Base-by-base conservation (phyloP, 2,888 invertebrate genomes). In the Thymelicus acteon region DNA sequence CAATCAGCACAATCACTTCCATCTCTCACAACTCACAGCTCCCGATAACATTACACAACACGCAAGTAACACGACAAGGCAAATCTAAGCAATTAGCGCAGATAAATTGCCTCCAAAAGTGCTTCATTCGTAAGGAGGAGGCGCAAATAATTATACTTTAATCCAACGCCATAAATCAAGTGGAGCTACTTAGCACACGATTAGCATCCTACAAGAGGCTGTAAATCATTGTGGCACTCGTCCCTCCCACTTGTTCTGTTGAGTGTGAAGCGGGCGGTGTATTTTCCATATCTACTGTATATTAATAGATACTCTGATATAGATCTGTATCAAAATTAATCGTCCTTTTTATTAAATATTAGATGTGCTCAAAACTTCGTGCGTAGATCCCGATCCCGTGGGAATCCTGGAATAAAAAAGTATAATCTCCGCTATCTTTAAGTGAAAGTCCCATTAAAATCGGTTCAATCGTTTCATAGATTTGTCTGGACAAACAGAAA, bases 141-240 rank as follows among this genome's bases (percentile, higher is more conserved):
- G 68, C 70, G 73, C 73, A 82, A 85, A 85, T 84, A 83, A 85
- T 84, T 84, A 83, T 81, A 85, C 81, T 83, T 83, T 80, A 83
- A 85, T 83, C 83, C 80, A 76, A 72, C 73, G 72, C 72, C 76
- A 74, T 81, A 84, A 83, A 85, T 84, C 84, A 84, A 79, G 75
- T 72, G 74, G 72, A 68, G 77, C 77, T 79, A 77, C 78, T 82
- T 80, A 82, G 79, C 75, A 76, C 76, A 78, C 91, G 91, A 93
- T 93, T 93, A 93, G 91, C 92, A 93, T 93, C 78, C 83, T 88
- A 90, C 91, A 90, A 91, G 91, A 85, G 87, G 77, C 80, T 74
- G 85, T 92, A 88, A 83, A 83, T 80, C 84, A 82, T 80, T 77
- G 78, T 78, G 81, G 78, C 82, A 78, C 77, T 54, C 49, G 72